phyloP scores from a whole-genome alignment of 1,140 invertebrate species.

The Drosophila hydei region DNA sequence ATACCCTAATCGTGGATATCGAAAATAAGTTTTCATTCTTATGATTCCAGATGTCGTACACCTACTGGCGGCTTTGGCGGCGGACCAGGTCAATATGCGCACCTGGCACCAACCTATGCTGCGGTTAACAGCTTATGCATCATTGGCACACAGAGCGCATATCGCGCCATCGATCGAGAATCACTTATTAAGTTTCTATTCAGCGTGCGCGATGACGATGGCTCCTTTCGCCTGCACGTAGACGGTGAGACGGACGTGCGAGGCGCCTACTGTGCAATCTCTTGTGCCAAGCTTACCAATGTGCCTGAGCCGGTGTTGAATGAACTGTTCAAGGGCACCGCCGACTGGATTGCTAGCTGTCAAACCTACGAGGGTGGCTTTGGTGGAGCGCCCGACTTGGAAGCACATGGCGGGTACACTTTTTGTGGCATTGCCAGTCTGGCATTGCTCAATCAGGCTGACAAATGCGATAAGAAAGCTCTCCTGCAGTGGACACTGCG shows the following conservation, averaged over 20 bases:
- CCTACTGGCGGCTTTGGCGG: conserved; percentile 96
- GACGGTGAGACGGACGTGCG: conserved; percentile 98
- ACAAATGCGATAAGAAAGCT: conserved; percentile 91
- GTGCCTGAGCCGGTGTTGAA: conserved; percentile 86
- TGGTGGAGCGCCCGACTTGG: conserved; percentile 95
- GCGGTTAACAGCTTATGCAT: conserved; percentile 96
- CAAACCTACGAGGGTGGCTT: conserved; percentile 99
- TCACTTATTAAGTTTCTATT: conserved; percentile 91
- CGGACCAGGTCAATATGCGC: conserved; percentile 95
- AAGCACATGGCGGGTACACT: conserved; percentile 99
- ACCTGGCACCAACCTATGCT: conserved; percentile 98
- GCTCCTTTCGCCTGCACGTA: conserved; percentile 95
- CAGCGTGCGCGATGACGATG: conserved; percentile 91
- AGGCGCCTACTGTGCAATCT: conserved; percentile 97
- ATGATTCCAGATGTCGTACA: conserved; percentile 88
- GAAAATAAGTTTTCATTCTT: no score
- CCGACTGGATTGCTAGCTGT: conserved; percentile 96
- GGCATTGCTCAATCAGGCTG: conserved; percentile 91
- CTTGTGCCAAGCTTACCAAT: conserved; percentile 95
- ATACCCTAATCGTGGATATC: not conserved
- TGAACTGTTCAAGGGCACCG: conserved; percentile 92
- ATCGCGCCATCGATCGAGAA: conserved; percentile 92
- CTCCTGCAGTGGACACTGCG: conserved; percentile 94
- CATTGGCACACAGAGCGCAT: conserved; percentile 94
- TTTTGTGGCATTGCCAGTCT: conserved; percentile 97